Evolutionary conservation across 2,797 vertebrate species (phyloP), one percentile per base, ranked within the genome.

Genomic region (Bovichtus variegatus): DNA sequence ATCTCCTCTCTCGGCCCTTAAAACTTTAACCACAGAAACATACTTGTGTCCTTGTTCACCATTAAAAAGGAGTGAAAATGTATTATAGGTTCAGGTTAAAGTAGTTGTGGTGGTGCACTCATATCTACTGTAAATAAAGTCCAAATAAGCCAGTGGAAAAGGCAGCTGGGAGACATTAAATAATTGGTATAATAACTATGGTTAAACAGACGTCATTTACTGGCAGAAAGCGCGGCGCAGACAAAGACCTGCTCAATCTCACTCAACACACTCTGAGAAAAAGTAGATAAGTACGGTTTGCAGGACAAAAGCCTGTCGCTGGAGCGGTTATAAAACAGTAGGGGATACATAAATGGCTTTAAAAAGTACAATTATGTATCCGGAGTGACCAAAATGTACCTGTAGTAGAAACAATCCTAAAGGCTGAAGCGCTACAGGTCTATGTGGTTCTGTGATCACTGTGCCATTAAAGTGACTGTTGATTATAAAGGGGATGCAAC

Each of bases 131-230:
- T 63, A 57, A 74, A 78, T 44, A 60, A 64, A 73, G 23, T 29
- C 61, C 29, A 76, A 78, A 69, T 44, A 46, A 69, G 49, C 16
- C 18, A 18, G 27, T 0, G 3, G 40, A 65, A 71, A 25, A 61
- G 62, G 50, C 76, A 84, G 71, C 63, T 80, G 71, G 36, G 68
- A 64, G 44, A 72, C 49, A 59, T 77, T 67, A 27, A 27, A 27
- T 71, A 67, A 57, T 54, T 40, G 53, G 47, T 44, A 60, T 47
- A 83, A 62, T 57, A 54, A 80, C 11, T 18, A 27, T 10, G 64
- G 63, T 84, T 83, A 71, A 74, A 76, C 27, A 76, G 71, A 81
- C 74, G 86, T 87, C 49, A 54, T 59, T 69, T 75, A 60, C 43
- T 83, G 74, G 80, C 74, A 64, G 38, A 25, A 43, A 23, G 31